A percentile compares a stretch with the other conserved stretches of the same genome.
phyloP scores from a whole-genome alignment of 2,113 vertebrate species.

The Polypterus senegalus region DNA sequence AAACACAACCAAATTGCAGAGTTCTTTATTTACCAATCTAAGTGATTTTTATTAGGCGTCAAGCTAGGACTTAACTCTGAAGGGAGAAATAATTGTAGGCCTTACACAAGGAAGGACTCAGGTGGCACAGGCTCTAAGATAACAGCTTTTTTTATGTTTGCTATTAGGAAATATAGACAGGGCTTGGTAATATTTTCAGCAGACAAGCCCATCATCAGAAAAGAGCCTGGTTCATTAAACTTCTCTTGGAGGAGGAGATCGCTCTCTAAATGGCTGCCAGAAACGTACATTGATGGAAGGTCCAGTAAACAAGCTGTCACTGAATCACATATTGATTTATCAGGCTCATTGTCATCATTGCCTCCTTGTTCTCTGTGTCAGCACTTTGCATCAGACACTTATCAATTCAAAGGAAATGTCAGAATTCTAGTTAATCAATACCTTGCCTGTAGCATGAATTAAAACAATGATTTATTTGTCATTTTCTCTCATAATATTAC shows the following conservation, averaged over 20 bases:
- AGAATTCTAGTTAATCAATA: slow-evolving; percentile 31
- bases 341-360: slow-evolving; percentile 17
- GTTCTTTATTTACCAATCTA: no score
- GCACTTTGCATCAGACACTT: slow-evolving; percentile 4
- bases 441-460: slow-evolving; percentile 26
- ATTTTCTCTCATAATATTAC: slow-evolving; percentile 7
- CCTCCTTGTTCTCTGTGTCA: slow-evolving; percentile 27
- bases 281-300: slow-evolving; percentile 22
- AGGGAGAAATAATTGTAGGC: background rate
- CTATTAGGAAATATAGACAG: slow-evolving; percentile 3
- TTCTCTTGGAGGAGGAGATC: slow-evolving; percentile 19
- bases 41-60: no score
- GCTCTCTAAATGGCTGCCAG: slow-evolving; percentile 31
- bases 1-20: no score
- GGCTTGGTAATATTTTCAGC: background rate
- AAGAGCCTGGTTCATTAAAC: slow-evolving; percentile 9
- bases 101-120: background rate
- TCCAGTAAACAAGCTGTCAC: slow-evolving; percentile 17
- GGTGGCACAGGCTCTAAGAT: slow-evolving; percentile 5
- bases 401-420: slow-evolving; percentile 22
- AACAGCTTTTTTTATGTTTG: background rate
- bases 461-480: slow-evolving; percentile 27
- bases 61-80: no score
- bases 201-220: slow-evolving; percentile 1
- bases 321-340: slow-evolving; percentile 30